Evolutionary conservation across 2,797 vertebrate genomes (phyloP).

Genomic region (Squalus acanthias): DNA sequence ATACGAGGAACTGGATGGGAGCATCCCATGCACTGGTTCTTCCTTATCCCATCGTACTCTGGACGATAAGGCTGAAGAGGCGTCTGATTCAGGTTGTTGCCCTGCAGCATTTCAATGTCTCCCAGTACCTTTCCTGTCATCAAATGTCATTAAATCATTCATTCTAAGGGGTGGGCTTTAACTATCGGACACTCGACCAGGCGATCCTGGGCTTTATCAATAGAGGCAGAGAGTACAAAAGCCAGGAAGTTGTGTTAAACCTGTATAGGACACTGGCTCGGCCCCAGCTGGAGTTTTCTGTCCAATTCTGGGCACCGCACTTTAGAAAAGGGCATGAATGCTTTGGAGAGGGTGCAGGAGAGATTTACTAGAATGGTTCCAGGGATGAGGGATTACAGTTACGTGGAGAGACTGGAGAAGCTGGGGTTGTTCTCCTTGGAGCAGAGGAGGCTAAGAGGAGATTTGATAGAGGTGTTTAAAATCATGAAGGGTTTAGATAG

Average conservation of each 20-base stretch:
- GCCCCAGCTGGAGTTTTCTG: not conserved
- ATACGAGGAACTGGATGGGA: slow-evolving; percentile 60
- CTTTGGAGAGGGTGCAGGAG: no score
- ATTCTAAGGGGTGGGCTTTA: not conserved
- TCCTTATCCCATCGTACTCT: slow-evolving; percentile 49
- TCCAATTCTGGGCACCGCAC: no score
- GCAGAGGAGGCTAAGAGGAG: no score
- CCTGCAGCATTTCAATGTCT: not conserved
- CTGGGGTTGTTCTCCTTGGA: no score
- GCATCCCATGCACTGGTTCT: slow-evolving; percentile 51
- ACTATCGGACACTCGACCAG: not conserved
- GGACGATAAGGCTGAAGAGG: slow-evolving; percentile 38
- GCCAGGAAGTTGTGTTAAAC: not conserved
- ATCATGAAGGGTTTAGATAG: no score
- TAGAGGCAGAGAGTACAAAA: not conserved
- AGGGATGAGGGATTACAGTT: no score
- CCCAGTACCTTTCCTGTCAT: not conserved
- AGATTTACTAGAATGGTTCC: no score
- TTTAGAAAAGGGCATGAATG: no score
- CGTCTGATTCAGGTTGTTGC: slow-evolving; percentile 17
- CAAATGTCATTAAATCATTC: not conserved
- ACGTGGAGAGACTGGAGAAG: no score
- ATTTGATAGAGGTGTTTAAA: no score
- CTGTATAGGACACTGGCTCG: not conserved
- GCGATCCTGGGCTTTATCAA: not conserved